These are phyloP conservation scores for Scomber scombrus DNA, from an alignment of 2,113 vertebrate species.

Conservation along the genomic window DNA sequence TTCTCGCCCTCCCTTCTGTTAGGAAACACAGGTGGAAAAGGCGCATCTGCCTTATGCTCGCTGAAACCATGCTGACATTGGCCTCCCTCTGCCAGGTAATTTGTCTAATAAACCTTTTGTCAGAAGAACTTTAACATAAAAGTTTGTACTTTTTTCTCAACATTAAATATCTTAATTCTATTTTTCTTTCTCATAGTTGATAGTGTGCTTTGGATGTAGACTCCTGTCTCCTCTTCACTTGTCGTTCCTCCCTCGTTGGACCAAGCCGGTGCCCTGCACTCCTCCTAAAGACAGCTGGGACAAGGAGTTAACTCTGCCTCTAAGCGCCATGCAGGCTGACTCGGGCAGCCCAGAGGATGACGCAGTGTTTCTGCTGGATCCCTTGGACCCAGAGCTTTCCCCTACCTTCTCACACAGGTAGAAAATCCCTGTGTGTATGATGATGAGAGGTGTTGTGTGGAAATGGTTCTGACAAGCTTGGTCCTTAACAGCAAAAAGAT, in stretches of 20 bases:
- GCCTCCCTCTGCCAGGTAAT: conserved; percentile 85
- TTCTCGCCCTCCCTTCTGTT: conserved; percentile 85
- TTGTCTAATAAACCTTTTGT: not conserved
- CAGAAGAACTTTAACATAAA: not conserved
- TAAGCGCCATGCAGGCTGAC: conserved; percentile 74
- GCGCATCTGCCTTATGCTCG: conserved; percentile 71
- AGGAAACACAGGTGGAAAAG: conserved; percentile 84
- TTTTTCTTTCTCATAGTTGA: conserved; percentile 30
- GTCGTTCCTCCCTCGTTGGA: conserved; percentile 57
- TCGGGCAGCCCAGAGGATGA: conserved; percentile 82
- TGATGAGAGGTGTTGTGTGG: not conserved
- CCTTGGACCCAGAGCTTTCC: conserved; percentile 55
- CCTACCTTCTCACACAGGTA: conserved; percentile 79
- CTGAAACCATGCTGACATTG: conserved; percentile 77
- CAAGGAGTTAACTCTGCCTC: conserved; percentile 77
- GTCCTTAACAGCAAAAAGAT: not conserved
- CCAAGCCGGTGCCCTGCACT: conserved; percentile 82
- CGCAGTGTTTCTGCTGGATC: conserved; percentile 55
- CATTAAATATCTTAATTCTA: not conserved
- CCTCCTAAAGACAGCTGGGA: conserved; percentile 83
- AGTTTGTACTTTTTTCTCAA: not conserved
- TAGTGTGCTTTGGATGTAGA: conserved; percentile 76
- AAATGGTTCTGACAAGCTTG: not conserved
- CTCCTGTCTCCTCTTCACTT: conserved; percentile 79
- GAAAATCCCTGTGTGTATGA: not conserved